Conservation (phyloP, 2,113 vertebrate species). For the Bubo scandiacus region DNA sequence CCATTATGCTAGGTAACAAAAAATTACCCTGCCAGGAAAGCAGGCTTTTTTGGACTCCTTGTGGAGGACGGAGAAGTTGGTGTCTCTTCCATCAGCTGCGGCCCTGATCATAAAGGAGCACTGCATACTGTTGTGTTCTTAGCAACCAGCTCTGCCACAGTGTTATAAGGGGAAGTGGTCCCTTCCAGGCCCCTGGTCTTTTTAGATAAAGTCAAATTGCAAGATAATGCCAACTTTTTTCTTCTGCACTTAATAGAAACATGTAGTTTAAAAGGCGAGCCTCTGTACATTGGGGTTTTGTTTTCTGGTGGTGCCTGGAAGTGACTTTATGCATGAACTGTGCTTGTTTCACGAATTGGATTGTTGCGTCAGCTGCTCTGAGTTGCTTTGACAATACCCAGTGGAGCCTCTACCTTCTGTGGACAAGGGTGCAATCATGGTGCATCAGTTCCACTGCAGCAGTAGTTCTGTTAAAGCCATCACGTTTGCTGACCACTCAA, state of each 20-base stretch:
- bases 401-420: background rate
- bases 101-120: background rate
- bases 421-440: background rate
- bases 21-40: background rate
- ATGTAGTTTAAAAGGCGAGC: background rate
- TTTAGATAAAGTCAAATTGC: background rate
- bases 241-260: background rate
- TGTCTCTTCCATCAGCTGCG: background rate
- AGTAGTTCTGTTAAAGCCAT: background rate
- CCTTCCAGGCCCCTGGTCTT: background rate
- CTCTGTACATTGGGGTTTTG: background rate
- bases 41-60: background rate
- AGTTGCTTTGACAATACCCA: constrained; percentile 52
- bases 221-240: background rate
- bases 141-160: background rate
- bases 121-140: background rate
- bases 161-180: background rate
- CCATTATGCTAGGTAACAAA: background rate
- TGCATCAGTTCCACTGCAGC: background rate
- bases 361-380: constrained; percentile 16
- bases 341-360: constrained; percentile 50
- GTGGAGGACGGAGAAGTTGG: background rate
- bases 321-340: constrained; percentile 22
- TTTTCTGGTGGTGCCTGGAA: background rate
- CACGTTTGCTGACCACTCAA: constrained; percentile 2